Base-by-base conservation (phyloP, 1,140 invertebrate species). In the Drosophila ohnishii region DNA sequence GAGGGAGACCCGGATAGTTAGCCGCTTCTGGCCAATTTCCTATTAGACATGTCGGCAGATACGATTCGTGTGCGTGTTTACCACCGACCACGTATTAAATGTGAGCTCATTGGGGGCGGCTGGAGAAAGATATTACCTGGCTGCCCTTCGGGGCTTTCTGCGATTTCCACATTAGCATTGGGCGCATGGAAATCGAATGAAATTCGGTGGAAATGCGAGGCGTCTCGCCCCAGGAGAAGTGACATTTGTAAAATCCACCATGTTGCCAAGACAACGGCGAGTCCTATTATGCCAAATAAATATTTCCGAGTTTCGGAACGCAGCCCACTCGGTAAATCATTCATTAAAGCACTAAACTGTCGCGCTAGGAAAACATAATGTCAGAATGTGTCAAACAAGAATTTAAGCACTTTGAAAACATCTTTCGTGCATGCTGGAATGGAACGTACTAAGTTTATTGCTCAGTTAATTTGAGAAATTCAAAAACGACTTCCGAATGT, bases 1-100 rank as follows among this genome's bases (percentile, higher is more conserved):
- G 48, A 53, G 64, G 67, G 32, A 59, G 59, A 64, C 61, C 32
- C 32, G 45, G 67, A 71, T 50, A 50, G 69, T 71, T 67, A 64
- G 57, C 45, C 45, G 56, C 58, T 62, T 63, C 55, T 66, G 57
- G 58, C 71, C 73, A 77, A 77, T 77, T 77, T 77, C 74, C 51
- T 77, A 77, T 77, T 77, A 77, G 74, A 69, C 74, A 75, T 56
- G 70, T 75, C 48, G 74, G 64, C 74, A 76, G 55, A 77, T 77
- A 71, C 65, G 44, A 59, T 50, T 71, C 44, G 67, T 71, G 65
- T 71, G 67, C 67, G 67, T 69, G 65, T 69, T 69, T 69, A 69
- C 65, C 65, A 10, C 62, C 47, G 62, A 69, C 65, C 65, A 69
- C 65, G 65, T 71, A 71, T 71, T 71, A 69, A 69, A 71, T 69